Base-by-base conservation (phyloP, 2,797 vertebrate species). In the Rhinatrema bivittatum region DNA sequence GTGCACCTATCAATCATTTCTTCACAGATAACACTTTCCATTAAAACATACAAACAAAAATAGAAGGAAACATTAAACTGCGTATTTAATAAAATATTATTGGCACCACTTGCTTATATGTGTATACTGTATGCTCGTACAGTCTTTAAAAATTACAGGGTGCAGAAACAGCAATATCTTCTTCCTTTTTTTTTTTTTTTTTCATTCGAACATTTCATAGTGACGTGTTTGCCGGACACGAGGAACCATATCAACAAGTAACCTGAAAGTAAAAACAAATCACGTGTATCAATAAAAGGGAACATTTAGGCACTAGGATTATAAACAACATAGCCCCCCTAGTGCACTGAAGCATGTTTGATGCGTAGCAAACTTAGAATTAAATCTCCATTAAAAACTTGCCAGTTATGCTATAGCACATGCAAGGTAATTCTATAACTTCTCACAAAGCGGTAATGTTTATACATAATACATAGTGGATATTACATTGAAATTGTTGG, bases 181-280 rank as follows among this genome's bases (percentile, higher is more conserved):
- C 36, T 44, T 29, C 50, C 46, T 12, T 7, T 17, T 20, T 44
- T 46, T 40, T 10, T 18, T 43, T 45, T 38, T 9, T 19, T 39
- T 24, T 96, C 82, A 98, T 67, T 98, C 96, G 16, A 99, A 98
- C 65, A 92, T 92, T 56, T 98, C 94, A 5, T 98, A 99, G 66
- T 95, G 88, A 46, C 88, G 89, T 0, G 93, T 97, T 60, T 96
- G 93, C 74, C 88, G 82, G 39, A 98, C 82, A 0, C 91, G 84
- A 16, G 96, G 94, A 5, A 98, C 70, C 92, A 94, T 97, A 37
- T 99, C 94, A 6, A 82, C 60, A 56, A 98, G 81, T 44, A 99
- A 76, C 68, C 96, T 99, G 87, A 16, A 21, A 47, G 16, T 18
- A 17, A 62, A 29, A 39, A 5, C 29, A 14, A n/a, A n/a, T n/a